Evolutionary conservation across 1,140 invertebrate species (phyloP).

Genomic region (Calliopsis andreniformis): DNA sequence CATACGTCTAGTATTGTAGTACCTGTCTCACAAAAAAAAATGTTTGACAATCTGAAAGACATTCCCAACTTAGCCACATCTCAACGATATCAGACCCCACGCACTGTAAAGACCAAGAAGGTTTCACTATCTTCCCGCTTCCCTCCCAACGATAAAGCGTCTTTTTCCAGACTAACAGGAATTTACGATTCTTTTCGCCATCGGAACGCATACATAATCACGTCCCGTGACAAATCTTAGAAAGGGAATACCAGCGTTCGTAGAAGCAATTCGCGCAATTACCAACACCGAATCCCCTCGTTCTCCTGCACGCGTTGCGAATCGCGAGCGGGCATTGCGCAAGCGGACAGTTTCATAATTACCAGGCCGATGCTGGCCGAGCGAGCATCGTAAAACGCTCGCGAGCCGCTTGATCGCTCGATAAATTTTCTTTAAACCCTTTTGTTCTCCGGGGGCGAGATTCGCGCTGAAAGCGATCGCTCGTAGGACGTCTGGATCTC

Average conservation of each 20-base stretch:
- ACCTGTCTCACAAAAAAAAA: too few relatives aligned
- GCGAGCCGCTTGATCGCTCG: neutral
- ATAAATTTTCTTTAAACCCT: constrained; percentile 35
- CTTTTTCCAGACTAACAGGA: neutral
- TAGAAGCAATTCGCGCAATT: neutral
- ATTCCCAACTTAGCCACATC: too few relatives aligned
- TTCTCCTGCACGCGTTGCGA: neutral
- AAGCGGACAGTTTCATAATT: neutral
- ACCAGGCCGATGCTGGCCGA: too few relatives aligned
- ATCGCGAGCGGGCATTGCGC: neutral
- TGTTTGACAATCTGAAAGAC: too few relatives aligned
- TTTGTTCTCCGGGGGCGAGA: constrained; percentile 10
- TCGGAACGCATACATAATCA: neutral
- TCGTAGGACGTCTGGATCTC: neutral
- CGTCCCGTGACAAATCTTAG: neutral
- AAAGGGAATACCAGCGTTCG: neutral
- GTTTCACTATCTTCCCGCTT: too few relatives aligned
- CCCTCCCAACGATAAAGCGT: too few relatives aligned
- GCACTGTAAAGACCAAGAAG: too few relatives aligned
- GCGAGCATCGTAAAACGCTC: neutral
- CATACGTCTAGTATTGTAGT: too few relatives aligned
- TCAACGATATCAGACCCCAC: too few relatives aligned
- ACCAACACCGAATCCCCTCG: neutral
- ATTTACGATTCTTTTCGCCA: neutral
- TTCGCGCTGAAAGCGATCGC: neutral